Base-by-base conservation (phyloP, 2,888 invertebrate genomes). In the Sepiola atlantica region DNA sequence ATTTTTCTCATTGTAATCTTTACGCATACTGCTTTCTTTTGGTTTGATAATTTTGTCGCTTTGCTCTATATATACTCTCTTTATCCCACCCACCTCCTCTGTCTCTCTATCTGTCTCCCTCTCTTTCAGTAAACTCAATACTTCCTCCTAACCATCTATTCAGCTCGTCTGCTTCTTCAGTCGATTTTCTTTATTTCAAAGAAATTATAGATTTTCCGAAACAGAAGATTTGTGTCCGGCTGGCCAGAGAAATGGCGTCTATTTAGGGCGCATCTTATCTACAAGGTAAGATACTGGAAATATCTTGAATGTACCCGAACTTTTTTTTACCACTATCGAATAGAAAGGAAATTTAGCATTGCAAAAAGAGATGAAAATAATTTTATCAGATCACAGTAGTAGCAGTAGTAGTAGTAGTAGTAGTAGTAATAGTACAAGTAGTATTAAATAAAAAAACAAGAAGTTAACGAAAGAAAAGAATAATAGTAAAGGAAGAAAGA, bases 121-220 rank as follows among this genome's bases (percentile, higher is more conserved):
- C 45, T 2, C 45, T 45, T 45, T 45, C 2, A 2, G 45, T 45
- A 45, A 45, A 45, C 45, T 45, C 4, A 45, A 45, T 45, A n/a
- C 1, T 77, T 12, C 18, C n/a, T 16, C 0, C n/a, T 1, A 0
- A 8, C 77, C 0, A 0, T 18, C n/a, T 2, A n/a, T 16, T 1
- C 77, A 45, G 77, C n/a, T 77, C 16, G 21, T 21, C 1, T 32
- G 12, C 2, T 32, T 77, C 12, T 32, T 32, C 1, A 45, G 45
- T 45, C 45, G 4, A 12, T 16, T 77, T 12, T 0, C 32, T 77
- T n/a, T 77, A 14, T n/a, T 77, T 77, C 32, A 32, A n/a, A n/a
- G 32, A n/a, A n/a, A 77, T 77, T n/a, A 77, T 77, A n/a, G 77
- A 77, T n/a, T 77, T 77, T n/a, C 61, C 28, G 61, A 28, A 28